Base-by-base conservation (phyloP, 2,888 invertebrate genomes). In the Lycia hirtaria region DNA sequence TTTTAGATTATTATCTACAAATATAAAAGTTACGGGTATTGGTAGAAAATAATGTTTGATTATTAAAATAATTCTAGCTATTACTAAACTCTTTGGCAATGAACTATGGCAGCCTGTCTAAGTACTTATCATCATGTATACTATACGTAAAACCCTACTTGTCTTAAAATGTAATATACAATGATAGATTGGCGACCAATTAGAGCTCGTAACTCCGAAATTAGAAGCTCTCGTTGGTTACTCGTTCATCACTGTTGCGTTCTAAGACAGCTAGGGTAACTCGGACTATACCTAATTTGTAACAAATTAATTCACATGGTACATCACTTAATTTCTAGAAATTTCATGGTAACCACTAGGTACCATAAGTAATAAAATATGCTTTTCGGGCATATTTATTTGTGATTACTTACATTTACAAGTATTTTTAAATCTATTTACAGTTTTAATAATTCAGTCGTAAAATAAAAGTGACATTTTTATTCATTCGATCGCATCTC, bases 381-480 rank as follows among this genome's bases (percentile, higher is more conserved):
- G 35, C 30, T 24, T 41, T 28, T 43, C 17, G 22, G 32, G 35
- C 15, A 22, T 14, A 40, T 22, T 9, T 22, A 22, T 7, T 22
- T 22, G 22, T 9, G 4, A 12, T 38, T 12, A 14, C 22, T 40
- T 40, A 40, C 4, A 12, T 5, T 14, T 56, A 49, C 17, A 44
- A 51, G 22, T 54, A 58, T 54, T 50, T 15, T n/a, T 28, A n/a
- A 43, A 40, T 53, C 32, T 49, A 62, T 55, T 41, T 63, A 63
- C 54, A 54, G 24, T 47, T 50, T 54, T 20, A 40, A 22, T 53
- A 15, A 47, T 49, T 52, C 56, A 57, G 56, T 57, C 56, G 20
- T 41, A 52, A 48, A 33, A 48, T 37, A 43, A 17, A 9, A 15
- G 14, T 80, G 83, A 15, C n/a, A 15, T 84, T 80, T 84, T 86